A percentile compares a stretch with the other conserved stretches of the same genome.
Conservation (phyloP, 2,113 vertebrate genomes). For the Xerus inauris region DNA sequence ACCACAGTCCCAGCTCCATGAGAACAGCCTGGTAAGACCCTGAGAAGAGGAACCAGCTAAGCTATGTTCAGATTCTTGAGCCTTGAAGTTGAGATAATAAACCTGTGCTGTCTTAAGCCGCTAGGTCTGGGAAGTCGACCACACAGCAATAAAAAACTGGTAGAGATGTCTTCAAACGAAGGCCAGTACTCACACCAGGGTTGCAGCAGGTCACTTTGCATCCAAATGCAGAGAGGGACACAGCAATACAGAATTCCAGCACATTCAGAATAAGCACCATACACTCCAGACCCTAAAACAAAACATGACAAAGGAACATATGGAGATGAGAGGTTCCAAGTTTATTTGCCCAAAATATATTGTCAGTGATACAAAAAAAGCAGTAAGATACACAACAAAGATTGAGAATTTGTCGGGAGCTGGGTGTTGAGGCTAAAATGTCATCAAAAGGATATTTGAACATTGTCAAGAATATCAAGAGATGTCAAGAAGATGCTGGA, state of each 20-base stretch:
- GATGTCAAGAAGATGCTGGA: neutral
- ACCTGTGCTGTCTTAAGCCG: neutral
- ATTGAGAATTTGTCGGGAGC: neutral
- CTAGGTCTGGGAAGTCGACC: neutral
- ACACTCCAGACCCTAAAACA: slow-evolving; percentile 33
- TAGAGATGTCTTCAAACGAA: neutral
- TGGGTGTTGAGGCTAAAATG: neutral
- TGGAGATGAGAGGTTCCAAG: neutral
- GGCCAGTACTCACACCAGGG: neutral
- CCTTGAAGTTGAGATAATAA: neutral
- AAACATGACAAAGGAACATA: neutral
- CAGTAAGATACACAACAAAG: neutral
- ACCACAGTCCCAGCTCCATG: too few species aligned
- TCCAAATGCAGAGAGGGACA: slow-evolving; percentile 59
- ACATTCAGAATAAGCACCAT: neutral
- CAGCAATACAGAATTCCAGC: slow-evolving; percentile 57
- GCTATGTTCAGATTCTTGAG: neutral
- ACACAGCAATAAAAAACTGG: neutral
- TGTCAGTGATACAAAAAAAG: neutral
- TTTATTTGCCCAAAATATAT: neutral
- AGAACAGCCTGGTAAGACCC: neutral
- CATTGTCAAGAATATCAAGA: neutral
- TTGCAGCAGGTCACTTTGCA: slow-evolving; percentile 51
- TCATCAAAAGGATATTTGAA: too few species aligned
- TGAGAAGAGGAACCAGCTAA: neutral